Evolutionary conservation across 2,797 vertebrate species (phyloP), one percentile per base, ranked within the genome.

Genomic region (Limosa lapponica): DNA sequence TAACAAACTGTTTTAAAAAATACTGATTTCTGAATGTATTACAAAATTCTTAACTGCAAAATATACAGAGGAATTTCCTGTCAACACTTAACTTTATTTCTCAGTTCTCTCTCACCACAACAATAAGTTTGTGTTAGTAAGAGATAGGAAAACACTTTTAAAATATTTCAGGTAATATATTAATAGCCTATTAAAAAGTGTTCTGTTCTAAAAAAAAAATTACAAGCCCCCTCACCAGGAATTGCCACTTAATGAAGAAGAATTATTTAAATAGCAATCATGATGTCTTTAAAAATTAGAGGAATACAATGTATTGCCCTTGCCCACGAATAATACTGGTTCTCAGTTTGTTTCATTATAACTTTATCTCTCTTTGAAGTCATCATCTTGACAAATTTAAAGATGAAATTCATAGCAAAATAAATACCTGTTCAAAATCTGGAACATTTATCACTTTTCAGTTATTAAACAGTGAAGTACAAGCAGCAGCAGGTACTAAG

Each of bases 291-390:
- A 36, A 83, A 82, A 92, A 78, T n/a, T 3, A 86, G 14, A 91
- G 5, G 10, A 69, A 65, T 64, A 65, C 37, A 77, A 61, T 13
- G 8, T 13, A 74, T 71, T 54, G 25, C 5, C 13, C 19, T 82
- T 55, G 8, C 10, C 28, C 69, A 81, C 0, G 0, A 81, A 75
- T 51, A 78, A 54, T 39, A 54, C 4, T 1, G 0, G 3, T 11
- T 57, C 10, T 75, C 46, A 58, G 51, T 54, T 58, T 79, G 10
- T 39, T 59, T 73, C 37, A 64, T 66, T 82, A 51, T 16, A 89
- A 55, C 2, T 59, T 70, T 0, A 37, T 52, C 18, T 61, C 2
- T 71, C 13, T 27, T 46, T 28, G 52, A 87, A 46, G 5, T 46
- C 9, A 90, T 37, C 3, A 44, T 34, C 27, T 48, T 51, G 27